These are phyloP conservation scores for Phylloscopus trochilus DNA, from an alignment of 2,113 vertebrate species.

Conservation along the genomic window DNA sequence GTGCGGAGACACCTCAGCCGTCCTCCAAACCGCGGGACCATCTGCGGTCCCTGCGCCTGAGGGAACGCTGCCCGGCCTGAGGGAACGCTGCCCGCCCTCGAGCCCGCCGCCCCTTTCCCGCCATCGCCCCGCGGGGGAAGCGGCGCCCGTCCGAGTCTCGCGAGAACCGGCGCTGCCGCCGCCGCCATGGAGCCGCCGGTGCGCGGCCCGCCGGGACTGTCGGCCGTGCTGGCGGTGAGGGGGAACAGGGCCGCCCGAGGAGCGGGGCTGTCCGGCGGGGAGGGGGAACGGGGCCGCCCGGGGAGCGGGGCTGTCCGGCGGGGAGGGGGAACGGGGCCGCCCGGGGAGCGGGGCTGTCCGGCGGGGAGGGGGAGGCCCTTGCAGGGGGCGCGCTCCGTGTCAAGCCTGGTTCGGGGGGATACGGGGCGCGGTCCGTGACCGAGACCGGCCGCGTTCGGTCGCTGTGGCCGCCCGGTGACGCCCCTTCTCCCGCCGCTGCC, in stretches of 20 bases:
- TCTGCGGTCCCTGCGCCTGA: rapidly evolving
- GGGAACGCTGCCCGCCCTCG: too few species aligned
- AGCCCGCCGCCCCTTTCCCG: rapidly evolving
- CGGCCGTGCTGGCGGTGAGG: background rate
- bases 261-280: background rate
- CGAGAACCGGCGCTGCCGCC: background rate
- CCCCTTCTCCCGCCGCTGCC: rapidly evolving
- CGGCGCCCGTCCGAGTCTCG: background rate
- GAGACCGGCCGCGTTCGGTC: background rate
- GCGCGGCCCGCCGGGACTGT: background rate
- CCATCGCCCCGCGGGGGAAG: rapidly evolving
- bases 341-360: background rate
- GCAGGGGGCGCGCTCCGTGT: background rate
- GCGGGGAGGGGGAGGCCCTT: background rate
- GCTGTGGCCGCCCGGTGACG: rapidly evolving
- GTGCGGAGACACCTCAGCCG: rapidly evolving
- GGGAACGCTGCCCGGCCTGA: too few species aligned
- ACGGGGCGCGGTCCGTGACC: background rate
- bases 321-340: background rate
- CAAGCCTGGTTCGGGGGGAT: background rate
- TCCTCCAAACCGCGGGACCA: rapidly evolving
- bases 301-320: background rate
- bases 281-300: background rate
- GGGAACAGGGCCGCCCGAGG: background rate
- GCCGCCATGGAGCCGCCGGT: background rate